A percentile compares a stretch with the other conserved stretches of the same genome.
phyloP scores from a whole-genome alignment of 2,888 invertebrate genomes.

The Pachydiplax longipennis region DNA sequence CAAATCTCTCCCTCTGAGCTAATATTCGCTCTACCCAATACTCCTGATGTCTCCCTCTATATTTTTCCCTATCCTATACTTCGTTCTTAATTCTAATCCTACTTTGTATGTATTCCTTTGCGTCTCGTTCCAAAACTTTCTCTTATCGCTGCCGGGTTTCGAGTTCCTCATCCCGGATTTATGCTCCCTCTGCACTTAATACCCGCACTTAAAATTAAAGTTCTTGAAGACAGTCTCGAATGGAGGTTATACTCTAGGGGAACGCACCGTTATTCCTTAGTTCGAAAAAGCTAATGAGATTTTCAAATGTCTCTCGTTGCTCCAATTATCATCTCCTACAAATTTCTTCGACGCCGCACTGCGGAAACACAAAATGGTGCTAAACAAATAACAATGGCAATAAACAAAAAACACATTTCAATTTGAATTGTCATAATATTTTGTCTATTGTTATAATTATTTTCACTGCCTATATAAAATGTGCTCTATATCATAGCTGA shows the following conservation, averaged over 20 bases:
- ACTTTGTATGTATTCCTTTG: not conserved
- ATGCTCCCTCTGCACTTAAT: not conserved
- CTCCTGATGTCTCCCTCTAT: not conserved
- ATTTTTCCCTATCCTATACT: not conserved
- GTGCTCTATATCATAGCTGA: too few relatives aligned
- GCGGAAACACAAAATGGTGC: too few relatives aligned
- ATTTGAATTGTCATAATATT: too few relatives aligned
- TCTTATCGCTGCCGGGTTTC: not conserved
- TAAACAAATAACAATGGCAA: too few relatives aligned
- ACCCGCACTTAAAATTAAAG: not conserved
- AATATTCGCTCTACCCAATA: not conserved
- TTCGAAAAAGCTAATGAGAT: too few relatives aligned
- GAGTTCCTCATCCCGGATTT: not conserved
- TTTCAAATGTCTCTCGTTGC: too few relatives aligned
- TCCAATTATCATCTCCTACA: too few relatives aligned
- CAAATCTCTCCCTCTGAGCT: too few relatives aligned
- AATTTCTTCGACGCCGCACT: too few relatives aligned
- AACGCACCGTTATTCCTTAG: not conserved
- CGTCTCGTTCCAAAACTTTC: slow-evolving; percentile 19
- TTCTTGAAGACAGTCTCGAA: not conserved
- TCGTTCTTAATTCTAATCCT: slow-evolving; percentile 17
- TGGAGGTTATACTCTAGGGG: not conserved
- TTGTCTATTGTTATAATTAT: too few relatives aligned
- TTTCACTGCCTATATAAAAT: too few relatives aligned
- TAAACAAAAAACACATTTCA: too few relatives aligned